Evolutionary conservation across 2,888 invertebrate species (phyloP), one percentile per base, ranked within the genome.

Genomic region (Ormyrus nitidulus): DNA sequence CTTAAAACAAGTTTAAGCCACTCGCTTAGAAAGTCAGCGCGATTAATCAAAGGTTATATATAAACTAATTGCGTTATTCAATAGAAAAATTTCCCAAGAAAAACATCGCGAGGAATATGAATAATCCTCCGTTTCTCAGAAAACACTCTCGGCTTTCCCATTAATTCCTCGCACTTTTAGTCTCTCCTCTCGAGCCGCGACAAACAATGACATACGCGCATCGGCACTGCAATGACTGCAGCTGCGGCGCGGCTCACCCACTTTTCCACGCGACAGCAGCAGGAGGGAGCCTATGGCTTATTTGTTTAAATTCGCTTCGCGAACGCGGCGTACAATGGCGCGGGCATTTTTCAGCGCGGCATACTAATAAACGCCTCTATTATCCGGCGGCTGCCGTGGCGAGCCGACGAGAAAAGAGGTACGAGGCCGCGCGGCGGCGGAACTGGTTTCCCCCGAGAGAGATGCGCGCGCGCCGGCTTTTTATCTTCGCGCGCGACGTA

Each of bases 381-480:
- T 68, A 68, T 76, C 62, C 53, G 19, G 9, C 48, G 51, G 49
- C 66, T 34, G 49, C 48, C 49, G 66, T 13, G 19, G 66, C 10
- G 49, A 54, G 56, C 65, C 19, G 19, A 19, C 19, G 19, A 19
- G 62, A 64, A 79, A 58, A 74, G 73, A 74, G 64, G 51, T 70
- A 80, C 75, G 79, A 76, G 75, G 80, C 59, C 75, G 56, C 58
- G 19, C n/a, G 10, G 10, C 13, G 53, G 11, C 7, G 53, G 56
- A 80, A 80, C 80, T 76, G 76, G 80, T 80, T 80, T 70, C 19
- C 78, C 19, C 19, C 19, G 19, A 19, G 19, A 19, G 11, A 48
- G 78, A 79, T 79, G 68, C 62, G 13, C 64, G 58, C 19, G 19
- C 76, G 56, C 3, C 4, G 7, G 44, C 69, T 51, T 64, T 77